These are phyloP conservation scores for Villa cingulata DNA, from an alignment of 2,888 invertebrate genomes.

Conservation along the genomic window DNA sequence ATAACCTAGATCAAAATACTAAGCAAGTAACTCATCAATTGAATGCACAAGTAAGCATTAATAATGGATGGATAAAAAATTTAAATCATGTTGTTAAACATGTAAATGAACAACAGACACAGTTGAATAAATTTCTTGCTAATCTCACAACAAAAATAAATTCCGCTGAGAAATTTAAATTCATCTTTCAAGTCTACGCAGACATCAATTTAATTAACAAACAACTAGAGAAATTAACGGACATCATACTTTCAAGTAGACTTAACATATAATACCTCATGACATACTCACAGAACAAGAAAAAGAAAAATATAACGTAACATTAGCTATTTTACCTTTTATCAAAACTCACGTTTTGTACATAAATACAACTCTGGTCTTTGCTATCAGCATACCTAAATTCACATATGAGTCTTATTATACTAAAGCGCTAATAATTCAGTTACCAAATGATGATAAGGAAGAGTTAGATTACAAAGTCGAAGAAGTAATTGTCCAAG, in stretches of 20 bases:
- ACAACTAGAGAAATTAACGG: background rate
- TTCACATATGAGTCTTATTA: background rate
- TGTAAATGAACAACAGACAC: background rate
- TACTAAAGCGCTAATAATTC: background rate
- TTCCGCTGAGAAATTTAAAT: background rate
- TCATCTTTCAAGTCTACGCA: background rate
- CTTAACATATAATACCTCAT: background rate
- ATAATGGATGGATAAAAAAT: background rate
- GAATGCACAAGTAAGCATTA: background rate
- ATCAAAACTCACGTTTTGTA: background rate
- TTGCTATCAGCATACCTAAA: background rate
- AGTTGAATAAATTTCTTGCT: background rate
- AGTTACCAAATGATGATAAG: background rate
- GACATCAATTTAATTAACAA: background rate
- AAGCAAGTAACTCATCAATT: background rate
- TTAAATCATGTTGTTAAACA: background rate
- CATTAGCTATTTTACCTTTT: background rate
- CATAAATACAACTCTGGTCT: background rate
- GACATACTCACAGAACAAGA: background rate
- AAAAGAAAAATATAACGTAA: background rate
- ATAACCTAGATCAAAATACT: background rate
- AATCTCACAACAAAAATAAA: background rate
- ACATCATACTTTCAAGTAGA: background rate
- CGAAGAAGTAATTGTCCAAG: background rate
- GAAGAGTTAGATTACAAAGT: background rate